Evolutionary conservation across 2,888 invertebrate species (phyloP).

Genomic region (Drosophila putrida): DNA sequence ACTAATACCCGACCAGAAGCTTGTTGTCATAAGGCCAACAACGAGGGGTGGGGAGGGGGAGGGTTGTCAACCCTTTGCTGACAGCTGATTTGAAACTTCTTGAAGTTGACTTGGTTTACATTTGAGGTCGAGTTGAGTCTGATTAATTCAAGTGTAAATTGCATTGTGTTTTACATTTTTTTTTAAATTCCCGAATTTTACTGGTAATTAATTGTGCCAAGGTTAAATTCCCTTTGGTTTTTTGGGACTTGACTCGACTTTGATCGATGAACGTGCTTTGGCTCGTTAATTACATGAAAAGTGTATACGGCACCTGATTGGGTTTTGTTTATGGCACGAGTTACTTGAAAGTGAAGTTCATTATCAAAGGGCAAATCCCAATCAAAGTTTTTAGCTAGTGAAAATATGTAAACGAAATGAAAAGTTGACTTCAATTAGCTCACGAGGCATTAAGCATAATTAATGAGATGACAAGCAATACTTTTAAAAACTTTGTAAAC

Average conservation of each 20-base stretch:
- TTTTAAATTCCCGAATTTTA: conserved; percentile 24
- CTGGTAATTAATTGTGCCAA: conserved; percentile 48
- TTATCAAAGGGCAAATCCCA: conserved; percentile 30
- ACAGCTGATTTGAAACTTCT: conserved; percentile 55
- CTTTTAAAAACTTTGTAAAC: background rate
- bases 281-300: conserved; percentile 27
- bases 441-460: conserved; percentile 16
- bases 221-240: conserved; percentile 36
- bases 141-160: conserved; percentile 70
- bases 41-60: background rate
- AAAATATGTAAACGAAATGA: conserved; percentile 4
- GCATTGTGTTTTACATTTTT: conserved; percentile 33
- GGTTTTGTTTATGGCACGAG: conserved; percentile 18
- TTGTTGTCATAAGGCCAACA: conserved; percentile 27
- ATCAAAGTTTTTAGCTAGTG: conserved; percentile 8
- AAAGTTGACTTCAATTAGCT: conserved; percentile 22
- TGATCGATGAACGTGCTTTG: conserved; percentile 33
- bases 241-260: conserved; percentile 24
- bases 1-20: conserved; percentile 52
- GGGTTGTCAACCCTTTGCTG: conserved; percentile 34
- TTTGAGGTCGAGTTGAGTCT: conserved; percentile 27
- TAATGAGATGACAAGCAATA: conserved; percentile 8
- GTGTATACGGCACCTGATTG: conserved; percentile 33
- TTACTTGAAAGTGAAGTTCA: conserved; percentile 37
- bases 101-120: conserved; percentile 47